Conservation (phyloP, 2,888 invertebrate species). For the Dolichopus griseipennis region DNA sequence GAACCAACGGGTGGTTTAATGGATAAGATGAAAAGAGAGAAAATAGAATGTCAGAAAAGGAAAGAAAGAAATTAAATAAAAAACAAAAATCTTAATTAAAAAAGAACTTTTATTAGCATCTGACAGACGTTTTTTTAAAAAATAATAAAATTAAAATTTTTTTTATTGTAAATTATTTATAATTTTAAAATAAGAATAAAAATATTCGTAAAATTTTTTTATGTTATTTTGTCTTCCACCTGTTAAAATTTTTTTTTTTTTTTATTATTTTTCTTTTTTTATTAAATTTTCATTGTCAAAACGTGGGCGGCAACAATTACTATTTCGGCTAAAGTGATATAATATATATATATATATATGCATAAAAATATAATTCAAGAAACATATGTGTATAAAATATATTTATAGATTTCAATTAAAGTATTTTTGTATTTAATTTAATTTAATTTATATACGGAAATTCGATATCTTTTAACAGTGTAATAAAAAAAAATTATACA, state of each 20-base stretch:
- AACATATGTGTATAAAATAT: background rate
- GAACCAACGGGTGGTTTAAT: background rate
- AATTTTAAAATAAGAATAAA: too few relatives aligned
- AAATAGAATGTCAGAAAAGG: background rate
- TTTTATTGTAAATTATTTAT: background rate
- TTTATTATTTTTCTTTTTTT: too few relatives aligned
- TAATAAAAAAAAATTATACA: background rate
- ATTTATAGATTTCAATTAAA: background rate
- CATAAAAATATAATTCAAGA: too few relatives aligned
- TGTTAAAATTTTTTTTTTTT: background rate
- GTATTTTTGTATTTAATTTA: background rate
- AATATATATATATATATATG: background rate
- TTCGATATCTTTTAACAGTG: background rate
- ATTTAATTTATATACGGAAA: background rate
- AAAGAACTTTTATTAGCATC: slow-evolving; percentile 5
- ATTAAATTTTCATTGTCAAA: background rate
- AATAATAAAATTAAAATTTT: background rate
- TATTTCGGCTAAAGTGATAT: background rate
- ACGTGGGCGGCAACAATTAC: background rate
- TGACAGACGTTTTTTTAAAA: background rate
- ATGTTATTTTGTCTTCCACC: too few relatives aligned
- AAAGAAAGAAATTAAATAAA: background rate
- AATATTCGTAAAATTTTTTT: background rate
- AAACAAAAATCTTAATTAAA: background rate
- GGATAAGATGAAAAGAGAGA: background rate